phyloP scores from a whole-genome alignment of 2,888 invertebrate genomes.

The Deilephila elpenor region DNA sequence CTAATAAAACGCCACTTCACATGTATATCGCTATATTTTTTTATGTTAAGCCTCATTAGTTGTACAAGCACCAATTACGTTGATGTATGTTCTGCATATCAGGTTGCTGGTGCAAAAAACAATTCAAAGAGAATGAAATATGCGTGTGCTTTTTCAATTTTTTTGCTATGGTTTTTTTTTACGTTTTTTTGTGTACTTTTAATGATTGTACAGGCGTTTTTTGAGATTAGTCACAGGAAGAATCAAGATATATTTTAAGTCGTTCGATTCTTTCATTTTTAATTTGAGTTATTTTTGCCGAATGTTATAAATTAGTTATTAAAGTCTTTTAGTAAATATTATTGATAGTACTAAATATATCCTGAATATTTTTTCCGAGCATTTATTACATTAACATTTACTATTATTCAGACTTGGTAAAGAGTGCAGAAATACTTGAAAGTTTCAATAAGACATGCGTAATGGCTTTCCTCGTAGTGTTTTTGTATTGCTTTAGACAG shows the following conservation, averaged over 20 bases:
- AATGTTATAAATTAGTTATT: no score
- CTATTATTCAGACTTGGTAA: no score
- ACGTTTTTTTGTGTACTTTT: background rate
- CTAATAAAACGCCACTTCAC: conserved; percentile 18
- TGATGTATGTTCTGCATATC: conserved; percentile 18
- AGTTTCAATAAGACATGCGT: background rate
- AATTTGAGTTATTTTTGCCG: no score
- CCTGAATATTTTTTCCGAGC: no score
- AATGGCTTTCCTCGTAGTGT: background rate
- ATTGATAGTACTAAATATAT: no score
- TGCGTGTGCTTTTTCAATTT: background rate
- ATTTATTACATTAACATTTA: no score
- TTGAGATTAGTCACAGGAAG: background rate
- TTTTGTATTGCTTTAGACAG: background rate
- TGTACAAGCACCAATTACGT: conserved; percentile 15
- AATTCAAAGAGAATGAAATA: background rate
- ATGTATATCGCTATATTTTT: conserved; percentile 13
- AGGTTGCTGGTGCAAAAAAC: conserved; percentile 2
- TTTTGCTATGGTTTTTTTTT: background rate
- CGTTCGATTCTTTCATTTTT: no score
- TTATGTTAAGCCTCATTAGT: conserved; percentile 19
- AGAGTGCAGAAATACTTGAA: conserved; percentile 2
- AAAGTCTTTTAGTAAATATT: no score
- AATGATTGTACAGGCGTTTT: background rate
- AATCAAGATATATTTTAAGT: background rate